These are phyloP conservation scores for Rhagoletis zephyria DNA, from an alignment of 1,140 invertebrate genomes.

Conservation along the genomic window DNA sequence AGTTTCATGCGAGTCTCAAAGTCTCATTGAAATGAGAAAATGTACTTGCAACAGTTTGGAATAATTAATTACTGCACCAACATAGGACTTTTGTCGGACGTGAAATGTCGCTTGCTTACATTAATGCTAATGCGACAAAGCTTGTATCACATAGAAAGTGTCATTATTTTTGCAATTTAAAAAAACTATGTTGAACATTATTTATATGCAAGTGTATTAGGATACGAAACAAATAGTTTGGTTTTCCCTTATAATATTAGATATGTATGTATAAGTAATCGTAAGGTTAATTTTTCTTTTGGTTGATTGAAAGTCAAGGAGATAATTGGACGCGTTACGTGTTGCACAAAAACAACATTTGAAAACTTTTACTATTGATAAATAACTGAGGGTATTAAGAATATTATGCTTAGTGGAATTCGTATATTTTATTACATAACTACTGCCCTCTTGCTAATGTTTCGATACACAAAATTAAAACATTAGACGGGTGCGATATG, in stretches of 20 bases:
- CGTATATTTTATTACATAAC: too few relatives aligned
- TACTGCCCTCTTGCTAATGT: too few relatives aligned
- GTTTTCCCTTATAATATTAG: neutral
- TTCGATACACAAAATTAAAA: too few relatives aligned
- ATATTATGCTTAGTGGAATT: too few relatives aligned
- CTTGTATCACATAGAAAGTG: neutral
- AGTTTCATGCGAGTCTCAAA: constrained; percentile 56
- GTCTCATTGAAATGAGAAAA: constrained; percentile 72
- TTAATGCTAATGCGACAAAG: neutral
- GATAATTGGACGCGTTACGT: neutral
- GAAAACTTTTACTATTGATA: too few relatives aligned
- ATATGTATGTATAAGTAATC: too few relatives aligned
- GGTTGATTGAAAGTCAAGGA: neutral
- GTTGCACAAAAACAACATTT: neutral
- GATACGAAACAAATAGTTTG: neutral
- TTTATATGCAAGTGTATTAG: neutral
- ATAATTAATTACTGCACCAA: constrained; percentile 62
- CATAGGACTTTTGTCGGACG: neutral
- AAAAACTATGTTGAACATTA: neutral
- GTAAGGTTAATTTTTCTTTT: neutral
- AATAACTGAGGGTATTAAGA: too few relatives aligned
- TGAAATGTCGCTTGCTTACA: constrained; percentile 10
- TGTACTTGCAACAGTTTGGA: constrained; percentile 71
- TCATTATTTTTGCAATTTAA: constrained; percentile 1
- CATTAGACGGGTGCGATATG: too few relatives aligned